These are phyloP conservation scores for Cephus nigrinus DNA, from an alignment of 2,888 invertebrate genomes.

Conservation along the genomic window DNA sequence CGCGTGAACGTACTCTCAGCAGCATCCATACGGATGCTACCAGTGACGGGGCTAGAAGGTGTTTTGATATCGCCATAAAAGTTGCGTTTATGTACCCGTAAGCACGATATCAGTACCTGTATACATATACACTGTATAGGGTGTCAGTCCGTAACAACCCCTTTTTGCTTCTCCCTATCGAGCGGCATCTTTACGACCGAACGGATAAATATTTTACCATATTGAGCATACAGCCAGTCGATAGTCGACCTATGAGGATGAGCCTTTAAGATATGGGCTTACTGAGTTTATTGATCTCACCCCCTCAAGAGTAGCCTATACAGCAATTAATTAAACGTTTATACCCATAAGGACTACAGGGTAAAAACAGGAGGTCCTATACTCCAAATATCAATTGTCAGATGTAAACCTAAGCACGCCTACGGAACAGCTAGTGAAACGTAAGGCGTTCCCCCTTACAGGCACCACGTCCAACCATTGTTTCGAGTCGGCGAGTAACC, in stretches of 20 bases:
- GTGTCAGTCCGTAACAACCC: conserved; percentile 5
- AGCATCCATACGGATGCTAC: conserved; percentile 3
- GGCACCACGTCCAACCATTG: conserved; percentile 38
- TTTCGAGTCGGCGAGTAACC: conserved; percentile 40
- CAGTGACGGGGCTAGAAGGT: conserved; percentile 19
- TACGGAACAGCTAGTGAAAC: background rate
- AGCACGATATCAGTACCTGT: background rate
- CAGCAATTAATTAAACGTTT: background rate
- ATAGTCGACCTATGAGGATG: background rate
- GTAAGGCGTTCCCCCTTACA: background rate
- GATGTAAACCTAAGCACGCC: background rate
- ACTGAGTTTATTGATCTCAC: background rate
- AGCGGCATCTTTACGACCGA: conserved; percentile 39
- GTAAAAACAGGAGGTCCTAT: background rate
- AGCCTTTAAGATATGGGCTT: background rate
- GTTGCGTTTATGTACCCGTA: conserved; percentile 29
- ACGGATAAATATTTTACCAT: conserved; percentile 40
- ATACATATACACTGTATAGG: conserved; percentile 6
- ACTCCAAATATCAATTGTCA: background rate
- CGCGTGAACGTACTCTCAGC: background rate
- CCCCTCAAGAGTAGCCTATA: background rate
- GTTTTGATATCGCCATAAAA: conserved; percentile 45
- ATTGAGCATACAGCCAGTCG: background rate
- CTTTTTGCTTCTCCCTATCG: conserved; percentile 21
- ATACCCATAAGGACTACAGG: background rate